Conservation (phyloP, 2,113 vertebrate species). For the Gambusia holbrooki region DNA sequence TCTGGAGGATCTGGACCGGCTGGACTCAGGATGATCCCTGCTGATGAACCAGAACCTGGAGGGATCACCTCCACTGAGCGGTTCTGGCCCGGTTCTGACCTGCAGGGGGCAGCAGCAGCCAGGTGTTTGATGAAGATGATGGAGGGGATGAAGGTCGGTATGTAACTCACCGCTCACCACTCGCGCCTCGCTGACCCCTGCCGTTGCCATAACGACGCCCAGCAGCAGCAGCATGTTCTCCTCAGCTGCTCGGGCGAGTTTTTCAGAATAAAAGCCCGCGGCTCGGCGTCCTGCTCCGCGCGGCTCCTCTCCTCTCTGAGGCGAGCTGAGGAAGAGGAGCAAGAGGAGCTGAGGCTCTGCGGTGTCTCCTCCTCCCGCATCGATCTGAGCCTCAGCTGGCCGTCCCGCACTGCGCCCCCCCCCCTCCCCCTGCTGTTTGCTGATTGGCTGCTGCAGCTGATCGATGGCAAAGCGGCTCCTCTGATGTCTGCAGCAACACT, state of each 20-base stretch:
- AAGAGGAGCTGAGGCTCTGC: background rate
- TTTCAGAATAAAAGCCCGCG: constrained; percentile 20
- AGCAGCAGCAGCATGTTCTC: constrained; percentile 11
- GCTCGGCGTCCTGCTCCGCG: constrained; percentile 8
- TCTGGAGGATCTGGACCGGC: no score
- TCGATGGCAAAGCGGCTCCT: constrained; percentile 19
- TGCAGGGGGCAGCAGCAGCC: no score
- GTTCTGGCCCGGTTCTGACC: no score
- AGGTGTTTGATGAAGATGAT: no score
- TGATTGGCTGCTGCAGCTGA: constrained; percentile 49
- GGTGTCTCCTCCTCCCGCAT: constrained; percentile 22
- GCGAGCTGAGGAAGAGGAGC: constrained; percentile 5
- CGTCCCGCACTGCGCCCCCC: no score
- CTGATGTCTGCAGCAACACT: constrained; percentile 22
- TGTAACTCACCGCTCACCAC: constrained; percentile 66
- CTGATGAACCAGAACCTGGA: no score
- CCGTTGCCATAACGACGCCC: constrained; percentile 10
- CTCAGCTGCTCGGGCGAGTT: background rate
- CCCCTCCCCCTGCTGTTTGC: constrained; percentile 18
- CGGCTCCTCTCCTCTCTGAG: background rate
- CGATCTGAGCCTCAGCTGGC: constrained; percentile 38
- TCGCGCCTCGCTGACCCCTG: constrained; percentile 6
- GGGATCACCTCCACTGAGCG: no score
- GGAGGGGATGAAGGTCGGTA: no score
- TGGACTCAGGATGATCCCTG: no score